These are phyloP conservation scores for Dendrolimus kikuchii DNA, from an alignment of 1,140 invertebrate species.

Conservation along the genomic window DNA sequence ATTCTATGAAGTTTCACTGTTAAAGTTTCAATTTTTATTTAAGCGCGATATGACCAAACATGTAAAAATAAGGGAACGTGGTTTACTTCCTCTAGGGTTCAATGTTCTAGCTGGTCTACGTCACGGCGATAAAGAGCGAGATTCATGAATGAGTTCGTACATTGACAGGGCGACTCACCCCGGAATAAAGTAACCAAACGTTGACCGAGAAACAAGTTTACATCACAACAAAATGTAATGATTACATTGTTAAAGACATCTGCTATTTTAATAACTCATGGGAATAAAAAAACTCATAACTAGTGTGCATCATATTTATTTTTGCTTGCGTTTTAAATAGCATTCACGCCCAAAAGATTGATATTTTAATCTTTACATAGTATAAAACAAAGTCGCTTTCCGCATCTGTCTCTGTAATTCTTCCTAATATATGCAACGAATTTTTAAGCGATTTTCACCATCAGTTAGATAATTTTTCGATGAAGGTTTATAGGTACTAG, in stretches of 20 bases:
- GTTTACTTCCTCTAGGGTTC: conserved; percentile 62
- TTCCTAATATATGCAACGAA: too few relatives aligned
- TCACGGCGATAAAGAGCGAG: conserved; percentile 54
- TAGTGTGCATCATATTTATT: background rate
- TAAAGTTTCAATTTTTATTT: too few relatives aligned
- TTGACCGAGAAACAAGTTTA: conserved; percentile 11
- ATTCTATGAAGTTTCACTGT: too few relatives aligned
- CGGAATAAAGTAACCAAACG: conserved; percentile 32
- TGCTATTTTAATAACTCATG: too few relatives aligned
- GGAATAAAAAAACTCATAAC: background rate
- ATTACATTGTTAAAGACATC: conserved; percentile 8
- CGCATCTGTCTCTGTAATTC: too few relatives aligned
- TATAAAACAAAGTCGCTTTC: too few relatives aligned
- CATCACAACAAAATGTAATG: conserved; percentile 19
- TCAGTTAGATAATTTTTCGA: too few relatives aligned
- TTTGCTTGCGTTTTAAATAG: too few relatives aligned
- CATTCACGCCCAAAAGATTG: too few relatives aligned
- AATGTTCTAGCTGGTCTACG: conserved; percentile 55
- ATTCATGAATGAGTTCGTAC: conserved; percentile 52
- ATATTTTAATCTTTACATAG: too few relatives aligned
- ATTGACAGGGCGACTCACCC: conserved; percentile 57
- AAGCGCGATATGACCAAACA: conserved; percentile 24
- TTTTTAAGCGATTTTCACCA: too few relatives aligned
- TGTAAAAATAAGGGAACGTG: conserved; percentile 51
- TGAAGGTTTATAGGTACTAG: too few relatives aligned